A percentile compares a stretch with the other conserved stretches of the same genome.
These are phyloP conservation scores for Drosophila anomalata DNA, from an alignment of 2,888 invertebrate genomes.

Conservation along the genomic window DNA sequence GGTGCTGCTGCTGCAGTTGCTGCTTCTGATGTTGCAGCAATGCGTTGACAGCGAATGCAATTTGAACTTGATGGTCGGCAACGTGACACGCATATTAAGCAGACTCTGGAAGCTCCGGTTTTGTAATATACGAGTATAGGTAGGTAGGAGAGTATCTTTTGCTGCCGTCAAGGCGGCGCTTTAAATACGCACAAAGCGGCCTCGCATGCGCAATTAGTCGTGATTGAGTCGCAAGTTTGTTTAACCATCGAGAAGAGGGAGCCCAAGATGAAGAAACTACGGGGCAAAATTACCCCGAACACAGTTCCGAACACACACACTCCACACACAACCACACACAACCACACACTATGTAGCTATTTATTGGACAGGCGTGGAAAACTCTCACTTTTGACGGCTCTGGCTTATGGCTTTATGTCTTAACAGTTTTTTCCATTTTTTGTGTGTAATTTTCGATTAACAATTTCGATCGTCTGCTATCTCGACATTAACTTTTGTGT, in stretches of 20 bases:
- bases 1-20: constrained; percentile 12
- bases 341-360: constrained; percentile 37
- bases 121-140: constrained; percentile 54
- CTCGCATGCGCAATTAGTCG: constrained; percentile 78
- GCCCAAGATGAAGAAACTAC: constrained; percentile 41
- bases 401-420: constrained; percentile 43
- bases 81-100: constrained; percentile 81
- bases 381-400: constrained; percentile 76
- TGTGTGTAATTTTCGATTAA: constrained; percentile 48
- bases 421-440: constrained; percentile 35
- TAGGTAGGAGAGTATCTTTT: neutral
- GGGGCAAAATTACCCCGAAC: constrained; percentile 35
- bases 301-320: constrained; percentile 18
- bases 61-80: constrained; percentile 81
- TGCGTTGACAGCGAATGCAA: constrained; percentile 80
- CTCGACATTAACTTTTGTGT: constrained; percentile 20
- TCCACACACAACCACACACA: constrained; percentile 16
- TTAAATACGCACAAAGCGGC: constrained; percentile 73
- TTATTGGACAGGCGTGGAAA: constrained; percentile 67
- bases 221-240: constrained; percentile 78
- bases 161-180: constrained; percentile 59
- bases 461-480: constrained; percentile 47
- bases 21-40: constrained; percentile 48
- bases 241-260: constrained; percentile 61
- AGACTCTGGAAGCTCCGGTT: constrained; percentile 61